Evolutionary conservation across 1,140 invertebrate genomes (phyloP).

Genomic region (Dolichoris vasculosae): DNA sequence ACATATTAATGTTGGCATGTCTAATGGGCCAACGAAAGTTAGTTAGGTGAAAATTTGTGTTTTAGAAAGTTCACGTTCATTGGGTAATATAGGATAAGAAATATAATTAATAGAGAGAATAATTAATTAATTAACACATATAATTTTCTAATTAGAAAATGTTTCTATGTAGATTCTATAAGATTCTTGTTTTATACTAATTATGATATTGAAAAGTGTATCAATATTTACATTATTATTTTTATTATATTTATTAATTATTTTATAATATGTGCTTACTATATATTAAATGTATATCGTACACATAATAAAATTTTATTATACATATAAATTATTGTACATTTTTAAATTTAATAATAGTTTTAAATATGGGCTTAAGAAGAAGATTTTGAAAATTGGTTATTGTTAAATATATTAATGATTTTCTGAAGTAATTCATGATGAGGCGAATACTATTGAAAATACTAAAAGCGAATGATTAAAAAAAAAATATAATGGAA

Average conservation of each 20-base stretch:
- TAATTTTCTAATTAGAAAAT: constrained; percentile 14
- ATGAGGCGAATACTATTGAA: constrained; percentile 27
- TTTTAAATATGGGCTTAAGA: too few species aligned
- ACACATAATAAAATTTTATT: too few species aligned
- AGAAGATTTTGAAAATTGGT: not conserved
- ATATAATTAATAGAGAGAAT: not conserved
- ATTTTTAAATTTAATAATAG: too few species aligned
- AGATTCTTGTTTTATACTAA: not conserved
- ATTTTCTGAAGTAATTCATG: not conserved
- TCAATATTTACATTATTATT: too few species aligned
- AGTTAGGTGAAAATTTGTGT: constrained; percentile 34
- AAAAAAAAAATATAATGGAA: not conserved
- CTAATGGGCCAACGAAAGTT: constrained; percentile 13
- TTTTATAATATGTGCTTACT: too few species aligned
- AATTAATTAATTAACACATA: constrained; percentile 2
- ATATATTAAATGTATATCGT: too few species aligned
- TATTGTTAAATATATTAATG: too few species aligned
- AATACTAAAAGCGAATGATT: constrained; percentile 8
- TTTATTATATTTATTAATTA: too few species aligned
- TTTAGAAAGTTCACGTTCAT: constrained; percentile 20
- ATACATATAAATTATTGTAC: too few species aligned
- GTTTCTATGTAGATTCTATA: constrained; percentile 12
- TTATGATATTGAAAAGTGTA: too few species aligned
- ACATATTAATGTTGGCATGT: not conserved
- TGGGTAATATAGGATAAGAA: constrained; percentile 26